Conservation (phyloP, 2,797 vertebrate genomes). For the Rousettus madagascariensis region DNA sequence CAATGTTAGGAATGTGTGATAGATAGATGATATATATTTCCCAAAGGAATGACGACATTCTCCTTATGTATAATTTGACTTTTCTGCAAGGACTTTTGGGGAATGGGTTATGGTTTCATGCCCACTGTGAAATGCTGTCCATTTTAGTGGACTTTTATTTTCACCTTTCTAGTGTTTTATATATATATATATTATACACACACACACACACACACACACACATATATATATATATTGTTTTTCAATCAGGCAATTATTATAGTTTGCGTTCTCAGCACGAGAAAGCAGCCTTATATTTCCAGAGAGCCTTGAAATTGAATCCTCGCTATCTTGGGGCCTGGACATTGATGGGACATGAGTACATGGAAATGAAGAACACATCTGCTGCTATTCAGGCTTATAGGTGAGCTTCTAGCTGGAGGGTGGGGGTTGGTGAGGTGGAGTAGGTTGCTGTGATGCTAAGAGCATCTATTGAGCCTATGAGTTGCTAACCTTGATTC, state of each 20-base stretch:
- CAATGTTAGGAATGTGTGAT: background rate
- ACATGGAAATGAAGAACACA: slow-evolving; percentile 99
- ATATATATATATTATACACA: no score
- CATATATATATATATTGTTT: background rate
- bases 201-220: no score
- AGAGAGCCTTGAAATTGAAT: slow-evolving; percentile 97
- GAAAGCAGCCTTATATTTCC: slow-evolving; percentile 98
- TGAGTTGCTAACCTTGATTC: slow-evolving; percentile 29
- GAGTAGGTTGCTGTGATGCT: background rate
- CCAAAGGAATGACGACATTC: background rate
- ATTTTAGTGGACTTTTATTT: slow-evolving; percentile 31
- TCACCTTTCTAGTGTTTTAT: background rate
- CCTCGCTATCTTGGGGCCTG: slow-evolving; percentile 98
- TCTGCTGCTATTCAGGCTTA: slow-evolving; percentile 99
- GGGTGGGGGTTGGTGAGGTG: background rate
- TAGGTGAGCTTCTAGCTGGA: slow-evolving; percentile 84
- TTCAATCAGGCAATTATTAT: slow-evolving; percentile 95
- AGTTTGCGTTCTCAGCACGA: slow-evolving; percentile 98
- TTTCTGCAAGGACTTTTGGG: slow-evolving; percentile 7
- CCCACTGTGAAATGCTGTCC: background rate
- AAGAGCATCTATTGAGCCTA: background rate
- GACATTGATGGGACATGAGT: slow-evolving; percentile 99
- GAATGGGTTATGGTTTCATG: background rate
- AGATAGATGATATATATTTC: slow-evolving; percentile 55
- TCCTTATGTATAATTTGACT: background rate